Base-by-base conservation (phyloP, 2,113 vertebrate genomes). In the Pachycephala philippinensis region DNA sequence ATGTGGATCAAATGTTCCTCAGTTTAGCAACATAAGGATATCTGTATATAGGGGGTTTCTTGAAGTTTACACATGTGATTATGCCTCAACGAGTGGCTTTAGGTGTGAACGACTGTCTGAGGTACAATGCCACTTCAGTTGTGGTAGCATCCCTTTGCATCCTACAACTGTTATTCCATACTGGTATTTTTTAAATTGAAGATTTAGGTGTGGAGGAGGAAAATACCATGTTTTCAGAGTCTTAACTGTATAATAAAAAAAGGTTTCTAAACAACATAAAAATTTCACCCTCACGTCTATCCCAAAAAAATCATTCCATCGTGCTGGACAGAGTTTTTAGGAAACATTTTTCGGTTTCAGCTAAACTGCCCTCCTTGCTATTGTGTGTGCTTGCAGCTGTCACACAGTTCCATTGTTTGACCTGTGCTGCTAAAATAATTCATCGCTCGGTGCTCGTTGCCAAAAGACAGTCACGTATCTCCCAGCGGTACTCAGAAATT, bases 391-490 rank as follows among this genome's bases (percentile, higher is more conserved):
- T 87, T 52, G 65, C 81, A 89, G 70, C 71, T 76, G 60, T 84
- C 70, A 57, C 53, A 12, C 1, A 1, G 21, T 39, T 84, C 92
- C 49, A 27, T 93, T 94, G 87, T 94, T 87, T 94, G 74, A 84
- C 87, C 92, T 66, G 82, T 71, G 65, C 90, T 82, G 44, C 74
- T 89, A 35, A 91, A 93, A 84, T 95, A 95, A 68, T 93, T 89
- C 22, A 49, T 87, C 7, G 80, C 88, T 91, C 44, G 23, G 3
- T 31, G 76, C 19, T 81, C 40, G 6, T n/a, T 89, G 72, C 80
- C 60, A 11, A 71, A 86, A 77, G 75, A 72, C 37, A 40, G 17
- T 53, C 59, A 35, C 50, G 1, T 10, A 42, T 81, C 72, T 96
- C 69, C 56, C 52, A 68, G 57, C 47, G 78, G 68, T 15, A 24